Conservation (phyloP, 2,113 vertebrate species). For the Chionis minor region DNA sequence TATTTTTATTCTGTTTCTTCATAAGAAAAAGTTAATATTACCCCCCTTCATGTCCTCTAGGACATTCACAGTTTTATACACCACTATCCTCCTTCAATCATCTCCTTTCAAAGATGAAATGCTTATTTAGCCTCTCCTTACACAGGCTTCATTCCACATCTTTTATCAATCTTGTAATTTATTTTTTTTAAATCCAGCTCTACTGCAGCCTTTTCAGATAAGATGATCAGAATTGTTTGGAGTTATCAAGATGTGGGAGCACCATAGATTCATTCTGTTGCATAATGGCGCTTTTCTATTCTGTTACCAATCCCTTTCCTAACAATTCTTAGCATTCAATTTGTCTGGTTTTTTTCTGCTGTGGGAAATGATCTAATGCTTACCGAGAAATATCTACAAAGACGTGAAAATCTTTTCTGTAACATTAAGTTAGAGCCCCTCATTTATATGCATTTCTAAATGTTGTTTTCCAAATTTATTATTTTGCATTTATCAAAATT, state of each 20-base stretch:
- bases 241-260: neutral
- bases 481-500: neutral
- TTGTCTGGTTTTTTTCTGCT: neutral
- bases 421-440: neutral
- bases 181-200: neutral
- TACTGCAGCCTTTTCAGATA: neutral
- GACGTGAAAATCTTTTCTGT: neutral
- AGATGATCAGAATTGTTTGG: neutral
- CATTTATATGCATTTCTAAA: neutral
- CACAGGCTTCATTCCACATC: neutral
- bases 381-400: neutral
- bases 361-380: neutral
- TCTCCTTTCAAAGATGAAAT: neutral
- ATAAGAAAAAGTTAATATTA: neutral
- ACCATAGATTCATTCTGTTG: neutral
- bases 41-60: neutral
- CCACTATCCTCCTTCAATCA: neutral
- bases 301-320: neutral
- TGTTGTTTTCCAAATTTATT: neutral
- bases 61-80: neutral
- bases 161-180: neutral
- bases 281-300: neutral
- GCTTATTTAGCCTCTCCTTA: neutral
- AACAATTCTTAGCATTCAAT: neutral
- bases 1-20: neutral